These are phyloP conservation scores for Anoura caudifer DNA, from an alignment of 2,113 vertebrate genomes.

Conservation along the genomic window DNA sequence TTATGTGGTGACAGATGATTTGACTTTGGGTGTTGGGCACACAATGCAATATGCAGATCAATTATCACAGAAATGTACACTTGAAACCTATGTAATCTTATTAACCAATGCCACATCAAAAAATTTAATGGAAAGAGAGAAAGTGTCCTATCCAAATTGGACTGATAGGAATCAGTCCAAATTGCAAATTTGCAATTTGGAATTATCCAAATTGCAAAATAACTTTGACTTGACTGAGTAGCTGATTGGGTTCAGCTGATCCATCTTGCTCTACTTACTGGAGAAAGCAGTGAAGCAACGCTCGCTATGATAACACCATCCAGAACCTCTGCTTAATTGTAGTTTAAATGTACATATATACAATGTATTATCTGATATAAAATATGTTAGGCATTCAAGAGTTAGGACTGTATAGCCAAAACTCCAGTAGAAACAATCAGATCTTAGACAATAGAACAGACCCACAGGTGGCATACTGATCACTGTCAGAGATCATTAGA, in stretches of 20 bases:
- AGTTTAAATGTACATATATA: neutral
- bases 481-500: neutral
- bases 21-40: neutral
- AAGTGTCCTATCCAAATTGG: neutral
- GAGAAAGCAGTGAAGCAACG: neutral
- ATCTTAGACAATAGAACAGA: neutral
- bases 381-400: neutral
- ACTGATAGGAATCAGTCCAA: too few species aligned
- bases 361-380: neutral
- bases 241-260: neutral
- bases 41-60: neutral
- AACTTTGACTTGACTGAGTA: neutral
- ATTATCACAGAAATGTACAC: neutral
- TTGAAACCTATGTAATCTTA: neutral
- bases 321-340: neutral
- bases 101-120: neutral
- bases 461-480: neutral
- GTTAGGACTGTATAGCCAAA: neutral
- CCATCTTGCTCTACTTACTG: neutral
- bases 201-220: neutral
- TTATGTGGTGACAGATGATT: neutral
- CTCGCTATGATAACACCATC: neutral
- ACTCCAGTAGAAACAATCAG: neutral
- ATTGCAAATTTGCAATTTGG: too few species aligned
- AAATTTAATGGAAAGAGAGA: neutral